Evolutionary conservation across 2,888 invertebrate genomes (phyloP).

Genomic region (Ischnus inquisitorius): DNA sequence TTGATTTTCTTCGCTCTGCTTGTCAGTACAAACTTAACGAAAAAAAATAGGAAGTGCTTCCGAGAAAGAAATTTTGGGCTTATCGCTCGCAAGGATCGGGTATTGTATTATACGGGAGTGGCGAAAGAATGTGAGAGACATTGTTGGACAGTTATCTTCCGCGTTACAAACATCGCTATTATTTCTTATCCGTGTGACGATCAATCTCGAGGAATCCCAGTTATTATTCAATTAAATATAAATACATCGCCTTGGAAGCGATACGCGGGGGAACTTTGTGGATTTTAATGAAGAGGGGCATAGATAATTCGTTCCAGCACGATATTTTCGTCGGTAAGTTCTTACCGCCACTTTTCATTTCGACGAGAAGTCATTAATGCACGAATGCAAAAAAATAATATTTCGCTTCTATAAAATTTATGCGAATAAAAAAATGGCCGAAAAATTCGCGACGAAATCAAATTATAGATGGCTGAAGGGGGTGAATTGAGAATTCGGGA

Average conservation of each 20-base stretch:
- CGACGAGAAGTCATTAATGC: background rate
- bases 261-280: background rate
- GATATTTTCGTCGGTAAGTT: background rate
- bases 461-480: background rate
- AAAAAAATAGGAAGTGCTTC: background rate
- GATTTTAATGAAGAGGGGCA: background rate
- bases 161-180: conserved; percentile 3
- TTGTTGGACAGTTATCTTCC: conserved; percentile 16
- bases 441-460: background rate
- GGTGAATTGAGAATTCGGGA: background rate
- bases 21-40: background rate
- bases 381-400: background rate
- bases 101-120: background rate
- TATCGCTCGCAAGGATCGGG: background rate
- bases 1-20: background rate
- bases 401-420: background rate
- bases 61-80: conserved; percentile 9
- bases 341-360: background rate
- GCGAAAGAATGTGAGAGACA: conserved; percentile 13
- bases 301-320: background rate
- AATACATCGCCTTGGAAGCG: conserved; percentile 14
- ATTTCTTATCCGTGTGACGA: conserved; percentile 31
- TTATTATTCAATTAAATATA: conserved; percentile 35
- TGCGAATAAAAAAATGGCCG: background rate
- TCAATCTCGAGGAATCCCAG: conserved; percentile 16